These are phyloP conservation scores for Napeogenes inachia DNA, from an alignment of 2,888 invertebrate species.

Conservation along the genomic window DNA sequence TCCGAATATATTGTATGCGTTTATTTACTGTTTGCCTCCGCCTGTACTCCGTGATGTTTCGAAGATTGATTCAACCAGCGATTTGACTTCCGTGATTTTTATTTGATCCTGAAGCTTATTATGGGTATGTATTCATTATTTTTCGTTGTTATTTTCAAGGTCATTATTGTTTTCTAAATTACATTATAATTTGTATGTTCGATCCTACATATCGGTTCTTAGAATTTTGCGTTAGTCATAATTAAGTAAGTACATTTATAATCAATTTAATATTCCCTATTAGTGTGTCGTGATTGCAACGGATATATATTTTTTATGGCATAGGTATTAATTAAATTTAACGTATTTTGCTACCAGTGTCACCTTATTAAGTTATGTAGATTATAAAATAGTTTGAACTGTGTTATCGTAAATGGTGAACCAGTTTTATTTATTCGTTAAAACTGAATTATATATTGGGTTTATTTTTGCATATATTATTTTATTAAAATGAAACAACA, in stretches of 20 bases:
- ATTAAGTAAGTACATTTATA: no score
- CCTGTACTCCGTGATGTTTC: conserved; percentile 33
- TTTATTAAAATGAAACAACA: no score
- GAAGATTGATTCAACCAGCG: conserved; percentile 37
- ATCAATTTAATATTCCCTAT: background rate
- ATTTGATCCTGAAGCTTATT: conserved; percentile 14
- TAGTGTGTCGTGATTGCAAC: background rate
- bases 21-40: conserved; percentile 40
- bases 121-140: conserved; percentile 20
- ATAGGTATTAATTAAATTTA: no score
- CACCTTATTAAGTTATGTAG: no score
- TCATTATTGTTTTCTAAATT: background rate
- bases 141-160: conserved; percentile 14
- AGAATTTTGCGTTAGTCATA: no score
- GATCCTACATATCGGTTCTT: no score
- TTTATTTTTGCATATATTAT: no score
- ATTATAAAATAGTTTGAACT: no score
- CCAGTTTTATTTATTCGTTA: no score
- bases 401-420: background rate
- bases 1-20: conserved; percentile 68
- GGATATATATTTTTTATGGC: background rate
- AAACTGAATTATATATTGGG: no score
- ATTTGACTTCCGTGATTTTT: conserved; percentile 38
- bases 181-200: no score
- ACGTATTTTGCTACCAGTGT: no score